phyloP scores from a whole-genome alignment of 1,140 invertebrate genomes.

The Calephelis virginiensis region DNA sequence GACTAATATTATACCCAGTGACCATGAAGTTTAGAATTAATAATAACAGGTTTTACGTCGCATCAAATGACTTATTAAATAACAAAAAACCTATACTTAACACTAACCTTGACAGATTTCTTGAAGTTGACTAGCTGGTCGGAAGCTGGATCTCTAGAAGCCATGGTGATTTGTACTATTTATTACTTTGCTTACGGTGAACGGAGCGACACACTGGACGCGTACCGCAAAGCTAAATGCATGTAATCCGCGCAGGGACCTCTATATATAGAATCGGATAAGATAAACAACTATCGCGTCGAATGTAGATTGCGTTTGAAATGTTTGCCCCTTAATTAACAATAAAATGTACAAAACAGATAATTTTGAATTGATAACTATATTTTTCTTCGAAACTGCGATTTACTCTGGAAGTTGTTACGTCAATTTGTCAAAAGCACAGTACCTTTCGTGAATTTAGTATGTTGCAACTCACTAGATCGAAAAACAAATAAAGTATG shows the following conservation, averaged over 20 bases:
- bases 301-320: slow-evolving; percentile 6
- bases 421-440: too few relatives aligned
- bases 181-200: slow-evolving; percentile 13
- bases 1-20: not conserved
- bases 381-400: too few relatives aligned
- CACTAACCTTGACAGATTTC: slow-evolving; percentile 81
- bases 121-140: slow-evolving; percentile 85
- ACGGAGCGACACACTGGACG: slow-evolving; percentile 60
- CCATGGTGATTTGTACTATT: slow-evolving; percentile 50
- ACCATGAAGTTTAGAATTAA: not conserved
- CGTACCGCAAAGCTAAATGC: slow-evolving; percentile 54
- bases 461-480: too few relatives aligned
- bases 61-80: not conserved
- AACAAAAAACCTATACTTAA: not conserved
- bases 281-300: slow-evolving; percentile 59
- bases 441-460: too few relatives aligned
- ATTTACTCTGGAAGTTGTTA: too few relatives aligned
- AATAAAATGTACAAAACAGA: slow-evolving; percentile 3
- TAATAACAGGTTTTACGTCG: not conserved
- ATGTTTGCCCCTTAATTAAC: not conserved
- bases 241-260: slow-evolving; percentile 23
- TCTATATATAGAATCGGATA: slow-evolving; percentile 62
- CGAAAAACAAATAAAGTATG: too few relatives aligned
- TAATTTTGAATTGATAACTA: not conserved
- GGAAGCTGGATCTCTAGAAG: slow-evolving; percentile 81